phyloP scores from a whole-genome alignment of 2,888 invertebrate genomes.

The Rambutsinella grinnellia region DNA sequence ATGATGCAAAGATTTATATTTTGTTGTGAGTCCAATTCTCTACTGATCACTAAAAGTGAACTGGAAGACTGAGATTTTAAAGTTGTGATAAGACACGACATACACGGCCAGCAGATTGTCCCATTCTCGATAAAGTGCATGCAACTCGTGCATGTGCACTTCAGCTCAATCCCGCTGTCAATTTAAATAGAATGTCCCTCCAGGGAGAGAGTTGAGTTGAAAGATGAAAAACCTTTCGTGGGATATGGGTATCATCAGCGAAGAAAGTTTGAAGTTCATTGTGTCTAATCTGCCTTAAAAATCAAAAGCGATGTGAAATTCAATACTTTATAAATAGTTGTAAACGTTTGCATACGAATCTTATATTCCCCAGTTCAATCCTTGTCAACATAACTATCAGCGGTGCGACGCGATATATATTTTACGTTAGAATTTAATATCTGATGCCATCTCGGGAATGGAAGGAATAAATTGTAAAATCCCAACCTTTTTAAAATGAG shows the following conservation, averaged over 20 bases:
- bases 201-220: slow-evolving; percentile 42
- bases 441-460: slow-evolving; percentile 6
- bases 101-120: slow-evolving; percentile 20
- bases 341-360: too few species aligned
- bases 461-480: not conserved
- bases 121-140: slow-evolving; percentile 18
- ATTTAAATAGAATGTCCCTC: slow-evolving; percentile 63
- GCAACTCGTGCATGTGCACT: slow-evolving; percentile 5
- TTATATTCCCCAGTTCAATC: too few species aligned
- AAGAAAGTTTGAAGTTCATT: not conserved
- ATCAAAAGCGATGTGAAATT: slow-evolving; percentile 54
- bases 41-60: too few species aligned
- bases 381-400: too few species aligned
- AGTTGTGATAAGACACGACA: slow-evolving; percentile 25
- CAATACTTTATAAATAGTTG: too few species aligned
- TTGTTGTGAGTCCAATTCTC: too few species aligned
- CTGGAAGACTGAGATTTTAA: slow-evolving; percentile 36
- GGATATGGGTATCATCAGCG: not conserved
- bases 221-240: not conserved
- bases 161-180: slow-evolving; percentile 11
- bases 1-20: too few species aligned
- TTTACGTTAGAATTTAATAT: too few species aligned
- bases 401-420: too few species aligned
- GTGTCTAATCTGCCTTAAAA: slow-evolving; percentile 62
- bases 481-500: too few species aligned